Base-by-base conservation (phyloP, 2,113 vertebrate genomes). In the Rhynchomys soricoides region DNA sequence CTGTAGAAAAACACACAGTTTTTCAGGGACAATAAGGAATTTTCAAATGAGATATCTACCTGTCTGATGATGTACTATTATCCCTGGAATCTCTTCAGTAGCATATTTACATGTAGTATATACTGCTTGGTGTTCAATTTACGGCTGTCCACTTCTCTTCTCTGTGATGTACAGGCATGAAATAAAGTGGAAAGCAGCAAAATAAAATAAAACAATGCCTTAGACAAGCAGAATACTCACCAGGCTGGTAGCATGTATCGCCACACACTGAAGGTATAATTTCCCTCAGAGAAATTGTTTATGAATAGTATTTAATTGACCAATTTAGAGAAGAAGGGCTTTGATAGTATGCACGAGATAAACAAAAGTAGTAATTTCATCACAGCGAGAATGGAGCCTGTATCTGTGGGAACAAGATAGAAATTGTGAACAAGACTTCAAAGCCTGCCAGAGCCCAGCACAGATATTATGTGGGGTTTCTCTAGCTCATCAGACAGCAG, bases 401-500 rank as follows among this genome's bases (percentile, higher is more conserved):
- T 50, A 45, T 34, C n/a, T 45, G 6, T 74, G 83, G 50, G 12
- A 55, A n/a, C n/a, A n/a, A n/a, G 64, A 78, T 8, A 62, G 45
- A 79, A 43, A 50, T 86, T 82, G 31, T 10, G 19, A 52, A 50
- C 34, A 75, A 0, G 15, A 21, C 37, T 86, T 87, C 21, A 68
- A 66, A 87, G 17, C 17, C 34, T 40, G 21, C 26, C 71, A 48
- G 70, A 92, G 24, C 21, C 59, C 13, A 71, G 5, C 0, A 12
- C 64, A 93, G 90, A 70, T 1, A 52, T 96, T 96, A 96, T 82
- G 89, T 92, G 74, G 45, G 50, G 22, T 86, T 97, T 95, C 52
- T 96, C 95, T 86, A 57, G 5, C 96, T 55, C 90, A 21, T 79
- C 73, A 50, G 97, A 97, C 73, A 98, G 92, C 92, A 89, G 86